Percentiles rank a stretch among this genome's conserved stretches.
Evolutionary conservation across 2,797 vertebrate genomes (phyloP).

Genomic region (Rhincodon typus): DNA sequence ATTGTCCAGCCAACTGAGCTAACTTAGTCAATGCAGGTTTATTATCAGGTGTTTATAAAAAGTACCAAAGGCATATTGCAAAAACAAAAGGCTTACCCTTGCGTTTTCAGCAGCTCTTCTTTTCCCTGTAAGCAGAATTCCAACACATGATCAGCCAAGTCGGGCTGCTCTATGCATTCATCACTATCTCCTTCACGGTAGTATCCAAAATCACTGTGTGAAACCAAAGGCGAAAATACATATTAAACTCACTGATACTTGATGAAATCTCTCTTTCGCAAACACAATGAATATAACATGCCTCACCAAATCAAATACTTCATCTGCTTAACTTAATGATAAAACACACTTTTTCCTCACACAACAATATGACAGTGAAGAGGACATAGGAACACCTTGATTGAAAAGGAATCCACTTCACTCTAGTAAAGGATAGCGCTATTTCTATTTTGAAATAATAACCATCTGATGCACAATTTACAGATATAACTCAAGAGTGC

Average conservation of each 20-base stretch:
- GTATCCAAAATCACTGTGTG: constrained; percentile 63
- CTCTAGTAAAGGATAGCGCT: neutral
- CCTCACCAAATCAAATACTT: neutral
- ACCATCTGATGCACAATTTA: neutral
- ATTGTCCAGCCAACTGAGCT: too few species aligned
- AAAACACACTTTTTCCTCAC: neutral
- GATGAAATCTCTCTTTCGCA: neutral
- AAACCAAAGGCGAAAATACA: neutral
- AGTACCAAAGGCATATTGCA: neutral
- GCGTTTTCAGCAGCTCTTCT: constrained; percentile 58
- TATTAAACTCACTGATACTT: neutral
- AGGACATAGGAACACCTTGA: neutral
- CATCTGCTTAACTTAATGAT: neutral
- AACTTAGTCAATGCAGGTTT: neutral
- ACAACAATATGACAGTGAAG: neutral
- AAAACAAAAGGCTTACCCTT: constrained; percentile 51
- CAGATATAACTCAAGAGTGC: neutral
- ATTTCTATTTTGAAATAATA: neutral
- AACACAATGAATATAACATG: neutral
- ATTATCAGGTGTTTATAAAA: neutral
- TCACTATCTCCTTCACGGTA: constrained; percentile 58
- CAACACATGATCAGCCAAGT: constrained; percentile 49
- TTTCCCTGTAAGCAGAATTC: constrained; percentile 58
- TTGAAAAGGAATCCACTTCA: neutral
- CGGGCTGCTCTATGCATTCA: constrained; percentile 57